These are phyloP conservation scores for Protodeltote pygarga DNA, from an alignment of 2,888 invertebrate species.

Conservation along the genomic window DNA sequence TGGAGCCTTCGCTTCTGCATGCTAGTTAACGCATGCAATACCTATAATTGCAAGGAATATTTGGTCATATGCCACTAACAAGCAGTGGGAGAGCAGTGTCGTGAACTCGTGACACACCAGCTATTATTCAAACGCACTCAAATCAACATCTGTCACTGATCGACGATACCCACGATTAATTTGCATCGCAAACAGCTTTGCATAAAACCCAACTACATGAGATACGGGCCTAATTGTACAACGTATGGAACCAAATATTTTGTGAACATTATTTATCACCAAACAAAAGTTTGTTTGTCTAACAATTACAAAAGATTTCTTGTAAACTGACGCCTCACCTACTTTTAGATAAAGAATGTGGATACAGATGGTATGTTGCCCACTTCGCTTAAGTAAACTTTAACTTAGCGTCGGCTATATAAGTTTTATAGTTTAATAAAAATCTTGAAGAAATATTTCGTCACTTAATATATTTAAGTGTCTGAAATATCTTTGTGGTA, in stretches of 20 bases:
- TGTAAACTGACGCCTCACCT: conserved; percentile 40
- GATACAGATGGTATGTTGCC: conserved; percentile 41
- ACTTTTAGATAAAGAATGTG: conserved; percentile 42
- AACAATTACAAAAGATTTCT: conserved; percentile 51
- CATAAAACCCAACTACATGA: conserved; percentile 64
- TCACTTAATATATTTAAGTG: neutral
- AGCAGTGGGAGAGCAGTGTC: conserved; percentile 34
- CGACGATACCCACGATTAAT: conserved; percentile 68
- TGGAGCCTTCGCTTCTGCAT: no score
- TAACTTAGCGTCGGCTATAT: conserved; percentile 15
- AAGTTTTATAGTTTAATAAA: conserved; percentile 16
- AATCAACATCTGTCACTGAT: conserved; percentile 74
- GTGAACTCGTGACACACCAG: conserved; percentile 43
- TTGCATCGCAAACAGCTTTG: conserved; percentile 72
- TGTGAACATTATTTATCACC: conserved; percentile 20
- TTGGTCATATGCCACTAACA: conserved; percentile 21
- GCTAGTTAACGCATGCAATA: no score
- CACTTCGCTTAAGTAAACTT: conserved; percentile 36
- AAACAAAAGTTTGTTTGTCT: conserved; percentile 34
- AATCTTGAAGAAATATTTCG: conserved; percentile 9
- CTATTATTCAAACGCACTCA: conserved; percentile 70
- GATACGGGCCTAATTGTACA: conserved; percentile 60
- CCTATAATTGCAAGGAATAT: conserved; percentile 27
- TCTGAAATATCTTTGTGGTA: neutral
- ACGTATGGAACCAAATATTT: conserved; percentile 21